phyloP scores from a whole-genome alignment of 2,113 vertebrate species.

The Misgurnus mizolepis region DNA sequence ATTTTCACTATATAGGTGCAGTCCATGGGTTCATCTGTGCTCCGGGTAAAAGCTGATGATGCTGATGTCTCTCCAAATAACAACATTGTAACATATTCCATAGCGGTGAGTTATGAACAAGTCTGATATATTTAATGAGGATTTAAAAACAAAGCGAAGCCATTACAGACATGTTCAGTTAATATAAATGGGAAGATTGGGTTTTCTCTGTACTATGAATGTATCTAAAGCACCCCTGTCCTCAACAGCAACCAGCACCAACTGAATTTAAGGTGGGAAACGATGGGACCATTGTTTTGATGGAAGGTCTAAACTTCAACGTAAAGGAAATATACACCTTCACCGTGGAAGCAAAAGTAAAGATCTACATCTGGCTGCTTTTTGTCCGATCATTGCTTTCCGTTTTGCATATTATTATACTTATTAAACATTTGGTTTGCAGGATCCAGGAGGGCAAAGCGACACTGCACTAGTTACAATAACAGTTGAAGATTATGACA shows the following conservation, averaged over 20 bases:
- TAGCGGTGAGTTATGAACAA: conserved; percentile 60
- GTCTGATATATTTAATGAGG: not conserved
- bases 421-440: not conserved
- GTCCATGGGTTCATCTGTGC: conserved; percentile 26
- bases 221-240: no score
- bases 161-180: no score
- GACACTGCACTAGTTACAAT: conserved; percentile 65
- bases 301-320: conserved; percentile 74
- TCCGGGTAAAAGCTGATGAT: conserved; percentile 73
- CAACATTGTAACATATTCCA: conserved; percentile 67
- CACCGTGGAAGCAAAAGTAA: conserved; percentile 73
- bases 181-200: no score
- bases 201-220: no score
- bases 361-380: not conserved
- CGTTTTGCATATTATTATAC: not conserved
- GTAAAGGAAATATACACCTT: conserved; percentile 64
- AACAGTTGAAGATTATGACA: conserved; percentile 73
- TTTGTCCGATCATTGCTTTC: not conserved
- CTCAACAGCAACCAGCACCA: conserved; percentile 63
- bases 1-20: conserved; percentile 31
- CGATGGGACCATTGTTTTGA: conserved; percentile 69
- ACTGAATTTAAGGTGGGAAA: conserved; percentile 67
- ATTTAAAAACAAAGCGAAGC: not conserved
- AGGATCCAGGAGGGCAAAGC: conserved; percentile 52
- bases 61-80: conserved; percentile 57